phyloP scores from a whole-genome alignment of 2,113 vertebrate genomes.

The Abramis brama region DNA sequence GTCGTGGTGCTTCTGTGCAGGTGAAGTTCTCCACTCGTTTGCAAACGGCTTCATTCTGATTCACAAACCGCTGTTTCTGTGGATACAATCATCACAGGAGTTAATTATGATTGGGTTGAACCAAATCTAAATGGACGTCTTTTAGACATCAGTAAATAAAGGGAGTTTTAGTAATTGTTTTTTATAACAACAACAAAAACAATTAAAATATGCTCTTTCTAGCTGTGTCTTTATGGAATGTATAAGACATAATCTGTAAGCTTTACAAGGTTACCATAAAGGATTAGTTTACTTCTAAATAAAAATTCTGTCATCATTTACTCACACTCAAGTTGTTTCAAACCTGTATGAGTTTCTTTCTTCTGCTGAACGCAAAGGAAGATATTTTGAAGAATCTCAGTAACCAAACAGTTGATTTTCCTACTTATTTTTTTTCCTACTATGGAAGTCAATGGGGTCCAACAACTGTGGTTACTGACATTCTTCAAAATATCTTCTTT shows the following conservation, averaged over 20 bases:
- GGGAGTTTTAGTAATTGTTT: neutral
- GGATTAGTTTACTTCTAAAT: too few species aligned
- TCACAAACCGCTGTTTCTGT: neutral
- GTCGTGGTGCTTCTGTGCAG: slow-evolving; percentile 97
- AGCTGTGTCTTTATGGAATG: neutral
- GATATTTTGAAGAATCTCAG: too few species aligned
- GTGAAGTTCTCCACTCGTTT: slow-evolving; percentile 64
- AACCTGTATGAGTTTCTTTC: too few species aligned
- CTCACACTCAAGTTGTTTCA: too few species aligned
- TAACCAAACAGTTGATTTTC: too few species aligned
- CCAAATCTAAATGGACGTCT: neutral
- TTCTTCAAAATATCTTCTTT: too few species aligned
- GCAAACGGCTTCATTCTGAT: neutral
- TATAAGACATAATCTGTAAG: neutral
- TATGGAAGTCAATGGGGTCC: too few species aligned
- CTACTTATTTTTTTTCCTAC: too few species aligned
- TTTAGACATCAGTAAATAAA: neutral
- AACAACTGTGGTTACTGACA: too few species aligned
- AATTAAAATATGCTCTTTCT: neutral
- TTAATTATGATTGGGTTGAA: neutral
- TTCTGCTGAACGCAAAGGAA: too few species aligned
- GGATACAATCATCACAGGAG: too few species aligned
- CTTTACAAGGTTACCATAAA: neutral
- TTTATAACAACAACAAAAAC: neutral
- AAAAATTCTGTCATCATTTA: too few species aligned